Conservation (phyloP, 2,113 vertebrate species). For the Halichoerus grypus region DNA sequence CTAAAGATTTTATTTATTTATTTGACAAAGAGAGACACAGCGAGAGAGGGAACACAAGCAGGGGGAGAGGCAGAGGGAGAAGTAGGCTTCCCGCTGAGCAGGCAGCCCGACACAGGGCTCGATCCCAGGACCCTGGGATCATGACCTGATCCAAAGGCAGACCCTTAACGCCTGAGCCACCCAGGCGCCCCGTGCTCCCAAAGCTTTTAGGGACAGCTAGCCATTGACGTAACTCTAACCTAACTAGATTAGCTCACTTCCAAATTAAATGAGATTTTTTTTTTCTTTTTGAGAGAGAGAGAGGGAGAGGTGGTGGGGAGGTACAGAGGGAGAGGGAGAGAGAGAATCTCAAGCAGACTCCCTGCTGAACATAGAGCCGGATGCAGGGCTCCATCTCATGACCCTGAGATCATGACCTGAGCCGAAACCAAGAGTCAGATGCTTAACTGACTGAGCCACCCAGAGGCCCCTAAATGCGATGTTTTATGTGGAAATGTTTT, state of each 20-base stretch:
- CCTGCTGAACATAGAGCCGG: not conserved
- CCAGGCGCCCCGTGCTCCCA: no score
- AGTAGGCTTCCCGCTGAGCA: no score
- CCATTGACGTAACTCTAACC: fast-evolving
- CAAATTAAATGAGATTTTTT: not conserved
- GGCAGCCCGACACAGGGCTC: no score
- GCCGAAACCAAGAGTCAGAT: not conserved
- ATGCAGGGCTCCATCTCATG: not conserved
- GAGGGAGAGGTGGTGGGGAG: not conserved
- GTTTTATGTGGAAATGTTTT: not conserved
- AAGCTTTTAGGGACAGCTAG: not conserved
- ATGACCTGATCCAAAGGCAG: no score
- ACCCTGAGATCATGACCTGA: not conserved
- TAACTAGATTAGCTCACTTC: not conserved
- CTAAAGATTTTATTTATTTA: no score
- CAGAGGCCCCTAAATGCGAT: not conserved
- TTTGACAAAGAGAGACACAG: no score
- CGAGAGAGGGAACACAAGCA: no score
- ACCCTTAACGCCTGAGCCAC: no score
- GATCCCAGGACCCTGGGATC: no score
- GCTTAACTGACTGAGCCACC: not conserved
- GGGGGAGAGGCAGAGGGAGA: no score
- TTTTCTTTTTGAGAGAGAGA: not conserved
- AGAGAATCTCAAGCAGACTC: not conserved
- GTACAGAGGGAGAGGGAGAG: not conserved